phyloP scores from a whole-genome alignment of 2,797 vertebrate species.

The Vireo griseus region DNA sequence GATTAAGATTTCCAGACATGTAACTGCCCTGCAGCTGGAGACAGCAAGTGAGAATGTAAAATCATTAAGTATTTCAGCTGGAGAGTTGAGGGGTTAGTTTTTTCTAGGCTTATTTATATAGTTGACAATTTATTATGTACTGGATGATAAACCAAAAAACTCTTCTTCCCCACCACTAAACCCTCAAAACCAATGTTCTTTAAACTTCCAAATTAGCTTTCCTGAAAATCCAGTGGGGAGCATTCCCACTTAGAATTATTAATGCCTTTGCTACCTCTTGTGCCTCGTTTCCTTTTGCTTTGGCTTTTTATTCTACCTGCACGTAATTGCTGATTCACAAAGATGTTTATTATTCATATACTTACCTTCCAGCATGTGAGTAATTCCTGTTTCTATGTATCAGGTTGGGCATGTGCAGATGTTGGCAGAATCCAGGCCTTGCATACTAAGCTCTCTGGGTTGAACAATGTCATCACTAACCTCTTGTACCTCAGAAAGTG shows the following conservation, averaged over 20 bases:
- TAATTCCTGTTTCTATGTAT: background rate
- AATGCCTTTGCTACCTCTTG: background rate
- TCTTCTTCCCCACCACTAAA: background rate
- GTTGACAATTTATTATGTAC: background rate
- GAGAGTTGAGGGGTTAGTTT: background rate
- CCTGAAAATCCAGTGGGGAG: background rate
- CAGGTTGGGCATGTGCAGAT: background rate
- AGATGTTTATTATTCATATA: background rate
- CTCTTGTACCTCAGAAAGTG: background rate
- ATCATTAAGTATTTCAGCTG: background rate
- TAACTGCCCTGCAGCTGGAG: background rate
- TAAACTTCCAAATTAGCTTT: background rate
- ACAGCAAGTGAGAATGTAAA: background rate
- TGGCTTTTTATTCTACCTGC: background rate
- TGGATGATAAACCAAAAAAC: background rate
- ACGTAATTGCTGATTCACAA: background rate
- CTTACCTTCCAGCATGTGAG: background rate
- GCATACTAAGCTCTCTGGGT: background rate
- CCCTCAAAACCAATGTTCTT: background rate
- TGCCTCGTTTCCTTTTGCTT: background rate
- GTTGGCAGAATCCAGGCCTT: background rate
- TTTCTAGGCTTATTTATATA: background rate
- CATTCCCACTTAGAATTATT: background rate
- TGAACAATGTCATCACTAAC: background rate
- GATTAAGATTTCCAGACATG: background rate